Evolutionary conservation across 1,140 invertebrate genomes (phyloP), one percentile per base, ranked within the genome.

Genomic region (Drosophila bocki): DNA sequence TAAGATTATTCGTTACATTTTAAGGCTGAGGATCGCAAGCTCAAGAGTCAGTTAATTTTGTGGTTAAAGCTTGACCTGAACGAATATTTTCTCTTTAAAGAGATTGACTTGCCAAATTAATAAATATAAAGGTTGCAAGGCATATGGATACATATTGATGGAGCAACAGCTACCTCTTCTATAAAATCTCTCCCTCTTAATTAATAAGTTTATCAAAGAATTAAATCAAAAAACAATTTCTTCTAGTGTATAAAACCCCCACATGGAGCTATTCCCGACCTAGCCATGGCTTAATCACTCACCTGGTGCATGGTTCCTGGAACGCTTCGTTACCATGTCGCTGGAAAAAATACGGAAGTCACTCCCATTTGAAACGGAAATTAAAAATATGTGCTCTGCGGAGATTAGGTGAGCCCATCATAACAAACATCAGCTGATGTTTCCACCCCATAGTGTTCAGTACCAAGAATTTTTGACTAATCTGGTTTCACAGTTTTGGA

Each of bases 391-490:
- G 6, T 17, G 13, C 37, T 45, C 5, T 12, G n/a, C 13, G 32
- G 22, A 56, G 72, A 76, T 76, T 53, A 76, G 41, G 7, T 15
- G 17, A 22, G 26, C 39, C 9, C 50, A 35, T 17, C 50, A 37
- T 32, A 58, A 29, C 51, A 41, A 37, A 50, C 51, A 53, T 65
- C 60, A 76, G 74, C 74, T 76, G 74, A 76, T 76, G 45, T 17
- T 74, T 22, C 35, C 45, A 37, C 15, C 22, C 41, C 62, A 45
- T 11, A 17, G 32, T 12, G 57, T 35, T 35, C 2, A 1, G 19
- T 59, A 32, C 19, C 13, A 1, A 12, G 51, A 44, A 37, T 3
- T 5, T 7, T 19, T 33, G 7, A 13, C 54, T 50, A 51, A 72
- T 72, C 70, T 51, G 26, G 3, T 11, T 32, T 42, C 26, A 19